These are phyloP conservation scores for Onychostruthus taczanowskii DNA, from an alignment of 2,113 vertebrate species.

Conservation along the genomic window DNA sequence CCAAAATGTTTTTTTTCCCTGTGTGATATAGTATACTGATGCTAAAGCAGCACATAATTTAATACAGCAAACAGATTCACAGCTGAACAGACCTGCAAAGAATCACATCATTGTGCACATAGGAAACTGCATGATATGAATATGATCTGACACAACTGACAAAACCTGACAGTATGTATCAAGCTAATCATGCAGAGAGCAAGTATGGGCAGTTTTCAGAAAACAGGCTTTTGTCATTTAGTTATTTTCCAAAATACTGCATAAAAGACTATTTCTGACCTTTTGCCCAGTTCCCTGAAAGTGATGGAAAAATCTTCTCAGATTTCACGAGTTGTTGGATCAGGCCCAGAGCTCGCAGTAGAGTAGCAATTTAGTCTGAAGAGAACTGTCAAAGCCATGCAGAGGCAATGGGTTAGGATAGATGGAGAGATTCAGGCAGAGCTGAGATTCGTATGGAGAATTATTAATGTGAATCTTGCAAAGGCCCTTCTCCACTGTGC, in stretches of 20 bases:
- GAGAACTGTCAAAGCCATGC: not conserved
- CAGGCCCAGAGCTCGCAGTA: not conserved
- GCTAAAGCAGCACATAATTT: not conserved
- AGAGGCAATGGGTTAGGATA: not conserved
- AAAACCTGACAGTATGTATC: conserved; percentile 48
- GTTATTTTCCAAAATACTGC: conserved; percentile 11
- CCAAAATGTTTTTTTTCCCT: not conserved
- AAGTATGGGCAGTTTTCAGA: not conserved
- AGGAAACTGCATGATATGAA: conserved; percentile 24
- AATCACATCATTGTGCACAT: not conserved
- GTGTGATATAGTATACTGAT: not conserved
- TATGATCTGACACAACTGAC: conserved; percentile 30
- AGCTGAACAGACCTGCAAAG: not conserved
- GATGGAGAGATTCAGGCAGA: not conserved
- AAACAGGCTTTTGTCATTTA: not conserved
- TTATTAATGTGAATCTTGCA: not conserved
- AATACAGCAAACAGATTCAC: not conserved
- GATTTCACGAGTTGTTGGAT: not conserved
- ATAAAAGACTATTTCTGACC: not conserved
- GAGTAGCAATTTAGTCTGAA: not conserved
- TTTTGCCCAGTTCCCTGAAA: not conserved
- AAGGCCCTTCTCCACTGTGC: not conserved
- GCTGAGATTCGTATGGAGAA: not conserved
- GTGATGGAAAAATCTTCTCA: not conserved
- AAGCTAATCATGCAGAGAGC: conserved; percentile 18